Percentiles rank a stretch among this genome's conserved stretches.
These are phyloP conservation scores for Chloroclystis v-ata DNA, from an alignment of 2,888 invertebrate species.

Conservation along the genomic window DNA sequence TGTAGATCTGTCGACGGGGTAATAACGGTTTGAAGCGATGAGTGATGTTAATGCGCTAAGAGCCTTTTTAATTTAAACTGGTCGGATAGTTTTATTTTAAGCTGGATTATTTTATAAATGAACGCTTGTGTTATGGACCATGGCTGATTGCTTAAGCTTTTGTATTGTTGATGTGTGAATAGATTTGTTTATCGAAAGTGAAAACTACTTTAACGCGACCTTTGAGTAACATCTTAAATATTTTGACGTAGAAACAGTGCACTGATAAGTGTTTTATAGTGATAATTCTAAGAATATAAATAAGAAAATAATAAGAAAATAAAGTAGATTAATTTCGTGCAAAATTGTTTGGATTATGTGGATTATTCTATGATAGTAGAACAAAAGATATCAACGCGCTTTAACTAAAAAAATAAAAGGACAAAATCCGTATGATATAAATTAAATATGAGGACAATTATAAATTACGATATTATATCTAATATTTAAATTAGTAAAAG, in stretches of 20 bases:
- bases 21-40: conserved; percentile 55
- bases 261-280: too few relatives aligned
- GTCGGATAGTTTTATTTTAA: conserved; percentile 52
- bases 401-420: not conserved
- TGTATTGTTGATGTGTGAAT: conserved; percentile 47
- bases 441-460: too few relatives aligned
- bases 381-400: conserved; percentile 50
- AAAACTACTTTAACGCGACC: conserved; percentile 23
- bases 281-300: too few relatives aligned
- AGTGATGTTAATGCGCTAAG: conserved; percentile 61
- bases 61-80: conserved; percentile 61
- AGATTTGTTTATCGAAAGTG: conserved; percentile 49
- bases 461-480: too few relatives aligned
- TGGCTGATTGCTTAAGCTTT: conserved; percentile 57
- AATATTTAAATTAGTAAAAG: too few relatives aligned
- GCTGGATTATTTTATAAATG: conserved; percentile 64
- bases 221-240: too few relatives aligned
- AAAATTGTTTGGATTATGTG: too few relatives aligned
- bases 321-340: too few relatives aligned
- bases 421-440: too few relatives aligned
- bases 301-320: not conserved
- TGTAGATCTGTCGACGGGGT: conserved; percentile 50
- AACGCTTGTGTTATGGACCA: conserved; percentile 57
- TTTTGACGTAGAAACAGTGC: too few relatives aligned
- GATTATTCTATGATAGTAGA: not conserved